These are phyloP conservation scores for Trachelus iudaicus DNA, from an alignment of 2,888 invertebrate genomes.

Conservation along the genomic window DNA sequence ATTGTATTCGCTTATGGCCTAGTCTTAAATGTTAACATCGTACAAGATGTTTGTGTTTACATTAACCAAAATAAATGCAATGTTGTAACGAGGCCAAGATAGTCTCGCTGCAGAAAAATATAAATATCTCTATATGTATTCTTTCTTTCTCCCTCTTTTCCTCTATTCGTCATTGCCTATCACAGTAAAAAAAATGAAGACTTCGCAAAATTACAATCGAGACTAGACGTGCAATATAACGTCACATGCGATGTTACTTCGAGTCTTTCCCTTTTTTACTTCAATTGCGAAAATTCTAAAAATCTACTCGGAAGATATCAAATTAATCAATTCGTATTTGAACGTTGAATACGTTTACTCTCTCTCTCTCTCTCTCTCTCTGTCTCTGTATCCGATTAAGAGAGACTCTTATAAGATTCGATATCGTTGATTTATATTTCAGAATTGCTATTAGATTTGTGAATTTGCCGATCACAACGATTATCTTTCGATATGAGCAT, in stretches of 20 bases:
- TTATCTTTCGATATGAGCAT: too few species aligned
- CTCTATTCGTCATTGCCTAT: slow-evolving; percentile 28
- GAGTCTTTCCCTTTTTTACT: slow-evolving; percentile 15
- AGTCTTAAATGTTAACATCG: too few species aligned
- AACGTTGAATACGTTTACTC: too few species aligned
- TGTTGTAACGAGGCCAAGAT: background rate
- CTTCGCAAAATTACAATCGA: background rate
- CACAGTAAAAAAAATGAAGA: slow-evolving; percentile 30
- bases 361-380: too few species aligned
- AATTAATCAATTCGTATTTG: background rate
- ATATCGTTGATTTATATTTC: too few species aligned
- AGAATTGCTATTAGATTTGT: too few species aligned
- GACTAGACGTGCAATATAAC: background rate
- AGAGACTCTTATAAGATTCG: too few species aligned
- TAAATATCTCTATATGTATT: background rate
- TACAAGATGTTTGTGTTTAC: background rate
- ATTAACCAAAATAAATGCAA: slow-evolving; percentile 22
- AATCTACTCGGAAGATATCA: background rate
- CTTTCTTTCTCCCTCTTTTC: background rate
- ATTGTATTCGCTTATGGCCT: too few species aligned
- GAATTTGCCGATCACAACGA: too few species aligned
- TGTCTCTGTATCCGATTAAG: too few species aligned
- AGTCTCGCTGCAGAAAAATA: background rate
- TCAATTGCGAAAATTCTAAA: background rate
- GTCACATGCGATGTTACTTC: background rate